phyloP scores from a whole-genome alignment of 2,888 invertebrate species.

The Plemyria rubiginata region DNA sequence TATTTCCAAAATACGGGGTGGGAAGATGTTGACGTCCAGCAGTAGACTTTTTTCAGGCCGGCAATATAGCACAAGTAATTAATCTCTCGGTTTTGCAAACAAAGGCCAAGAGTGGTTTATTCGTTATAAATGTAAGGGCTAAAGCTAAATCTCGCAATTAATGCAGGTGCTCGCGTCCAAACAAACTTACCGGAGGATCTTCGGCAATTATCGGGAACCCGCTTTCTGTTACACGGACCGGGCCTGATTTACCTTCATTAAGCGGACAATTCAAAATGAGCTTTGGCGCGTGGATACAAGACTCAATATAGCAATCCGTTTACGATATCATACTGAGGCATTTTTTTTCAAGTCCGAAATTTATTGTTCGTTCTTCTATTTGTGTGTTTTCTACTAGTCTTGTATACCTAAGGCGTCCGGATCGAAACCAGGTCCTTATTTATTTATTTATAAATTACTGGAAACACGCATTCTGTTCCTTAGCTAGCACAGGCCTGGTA shows the following conservation, averaged over 20 bases:
- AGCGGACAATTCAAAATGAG: neutral
- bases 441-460: no score
- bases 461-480: no score
- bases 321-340: no score
- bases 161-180: conserved; percentile 74
- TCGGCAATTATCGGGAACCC: conserved; percentile 73
- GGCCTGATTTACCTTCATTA: conserved; percentile 13
- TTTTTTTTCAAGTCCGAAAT: neutral
- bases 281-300: neutral
- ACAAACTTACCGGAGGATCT: conserved; percentile 65
- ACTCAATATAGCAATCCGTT: neutral
- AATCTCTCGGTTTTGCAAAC: conserved; percentile 78
- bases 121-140: conserved; percentile 77
- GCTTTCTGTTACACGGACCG: conserved; percentile 66
- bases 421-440: no score
- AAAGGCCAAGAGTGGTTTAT: conserved; percentile 68
- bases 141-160: conserved; percentile 80
- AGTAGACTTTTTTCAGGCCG: no score
- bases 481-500: no score
- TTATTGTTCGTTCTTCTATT: no score
- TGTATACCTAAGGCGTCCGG: no score
- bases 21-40: no score
- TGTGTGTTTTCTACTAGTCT: no score
- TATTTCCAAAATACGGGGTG: no score
- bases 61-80: conserved; percentile 53